phyloP scores from a whole-genome alignment of 92 coral and sea anemone genomes.

The Blastomussa wellsi region DNA sequence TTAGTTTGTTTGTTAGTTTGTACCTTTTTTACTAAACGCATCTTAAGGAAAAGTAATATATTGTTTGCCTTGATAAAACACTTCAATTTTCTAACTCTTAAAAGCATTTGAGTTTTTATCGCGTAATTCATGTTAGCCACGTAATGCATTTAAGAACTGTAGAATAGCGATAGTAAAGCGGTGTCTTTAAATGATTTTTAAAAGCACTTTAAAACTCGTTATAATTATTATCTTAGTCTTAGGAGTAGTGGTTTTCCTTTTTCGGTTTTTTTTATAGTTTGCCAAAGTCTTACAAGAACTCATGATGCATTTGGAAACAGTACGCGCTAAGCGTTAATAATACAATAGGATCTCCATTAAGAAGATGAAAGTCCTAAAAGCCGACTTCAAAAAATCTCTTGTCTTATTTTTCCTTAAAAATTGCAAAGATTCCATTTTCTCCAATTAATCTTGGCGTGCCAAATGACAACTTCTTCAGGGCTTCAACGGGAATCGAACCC shows the following conservation, averaged over 20 bases:
- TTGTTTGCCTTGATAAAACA: neutral
- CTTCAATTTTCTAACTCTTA: neutral
- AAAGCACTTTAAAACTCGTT: neutral
- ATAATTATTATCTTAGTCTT: neutral
- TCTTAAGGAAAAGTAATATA: neutral
- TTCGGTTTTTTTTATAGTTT: neutral
- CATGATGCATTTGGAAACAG: neutral
- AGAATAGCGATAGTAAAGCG: neutral
- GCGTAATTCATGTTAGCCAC: neutral
- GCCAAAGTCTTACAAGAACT: neutral
- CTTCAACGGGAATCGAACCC: too few species aligned
- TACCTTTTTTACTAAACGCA: neutral
- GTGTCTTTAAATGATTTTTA: neutral
- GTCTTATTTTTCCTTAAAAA: too few species aligned
- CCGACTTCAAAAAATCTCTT: too few species aligned
- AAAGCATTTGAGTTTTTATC: neutral
- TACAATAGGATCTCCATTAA: neutral
- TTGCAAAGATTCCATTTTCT: too few species aligned
- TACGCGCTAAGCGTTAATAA: neutral
- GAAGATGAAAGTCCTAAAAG: neutral
- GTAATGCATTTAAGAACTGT: neutral
- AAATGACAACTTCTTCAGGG: too few species aligned
- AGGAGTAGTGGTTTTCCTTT: neutral
- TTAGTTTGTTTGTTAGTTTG: neutral
- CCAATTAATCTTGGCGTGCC: too few species aligned